These are phyloP conservation scores for Canis aureus DNA, from an alignment of 2,113 vertebrate species.

Conservation along the genomic window DNA sequence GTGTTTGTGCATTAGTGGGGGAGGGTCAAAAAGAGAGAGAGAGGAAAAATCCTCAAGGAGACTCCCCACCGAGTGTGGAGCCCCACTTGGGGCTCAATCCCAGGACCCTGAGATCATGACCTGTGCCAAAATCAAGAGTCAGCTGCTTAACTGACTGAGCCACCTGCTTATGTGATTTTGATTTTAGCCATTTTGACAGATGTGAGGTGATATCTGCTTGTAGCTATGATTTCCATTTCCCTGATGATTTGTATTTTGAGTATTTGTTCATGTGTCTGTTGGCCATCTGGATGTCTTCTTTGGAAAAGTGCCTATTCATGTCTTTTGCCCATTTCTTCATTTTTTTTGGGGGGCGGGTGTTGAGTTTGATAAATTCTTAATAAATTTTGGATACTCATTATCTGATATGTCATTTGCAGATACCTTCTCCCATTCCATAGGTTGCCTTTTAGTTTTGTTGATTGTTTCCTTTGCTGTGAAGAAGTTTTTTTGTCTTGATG, in stretches of 20 bases:
- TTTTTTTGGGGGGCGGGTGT: not conserved
- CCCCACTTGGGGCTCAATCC: too few species aligned
- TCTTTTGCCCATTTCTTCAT: not conserved
- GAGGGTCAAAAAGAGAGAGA: too few species aligned
- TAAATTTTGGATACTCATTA: not conserved
- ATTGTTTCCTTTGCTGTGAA: not conserved
- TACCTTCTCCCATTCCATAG: not conserved
- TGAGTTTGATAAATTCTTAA: not conserved
- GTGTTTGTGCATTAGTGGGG: too few species aligned
- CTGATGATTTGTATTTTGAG: not conserved
- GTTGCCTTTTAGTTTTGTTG: not conserved
- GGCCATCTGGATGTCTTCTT: not conserved
- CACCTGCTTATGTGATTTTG: not conserved
- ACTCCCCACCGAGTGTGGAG: too few species aligned
- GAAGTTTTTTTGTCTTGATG: not conserved
- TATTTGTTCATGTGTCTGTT: not conserved
- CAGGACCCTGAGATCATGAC: too few species aligned
- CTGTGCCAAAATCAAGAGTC: too few species aligned
- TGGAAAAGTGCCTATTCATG: not conserved
- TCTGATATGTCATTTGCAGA: not conserved
- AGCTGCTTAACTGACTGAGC: too few species aligned
- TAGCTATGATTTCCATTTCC: not conserved
- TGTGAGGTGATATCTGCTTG: not conserved
- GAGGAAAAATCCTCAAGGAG: too few species aligned
- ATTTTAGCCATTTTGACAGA: not conserved